These are phyloP conservation scores for Zaprionus taronus DNA, from an alignment of 1,140 invertebrate genomes.

Conservation along the genomic window DNA sequence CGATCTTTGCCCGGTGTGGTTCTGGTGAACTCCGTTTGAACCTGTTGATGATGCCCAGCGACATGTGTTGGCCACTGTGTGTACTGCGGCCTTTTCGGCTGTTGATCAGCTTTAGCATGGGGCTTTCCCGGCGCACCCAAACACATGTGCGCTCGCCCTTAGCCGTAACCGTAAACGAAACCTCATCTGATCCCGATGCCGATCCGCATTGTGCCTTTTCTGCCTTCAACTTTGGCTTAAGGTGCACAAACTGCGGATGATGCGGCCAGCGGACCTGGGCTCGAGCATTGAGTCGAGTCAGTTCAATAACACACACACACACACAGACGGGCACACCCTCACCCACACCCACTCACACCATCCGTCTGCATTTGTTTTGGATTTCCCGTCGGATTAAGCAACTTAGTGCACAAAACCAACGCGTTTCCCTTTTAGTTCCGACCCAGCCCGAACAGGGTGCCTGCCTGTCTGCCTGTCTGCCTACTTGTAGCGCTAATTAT, in stretches of 20 bases:
- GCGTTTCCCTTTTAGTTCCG: conserved; percentile 62
- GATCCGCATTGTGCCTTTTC: conserved; percentile 38
- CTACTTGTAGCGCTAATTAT: conserved; percentile 62
- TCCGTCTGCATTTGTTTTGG: conserved; percentile 71
- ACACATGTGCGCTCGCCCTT: conserved; percentile 54
- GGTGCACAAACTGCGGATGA: conserved; percentile 15
- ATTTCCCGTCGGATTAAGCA: conserved; percentile 81
- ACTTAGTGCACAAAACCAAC: conserved; percentile 74
- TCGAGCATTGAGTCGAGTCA: conserved; percentile 26
- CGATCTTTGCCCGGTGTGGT: background rate
- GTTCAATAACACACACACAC: conserved; percentile 50
- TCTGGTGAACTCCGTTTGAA: conserved; percentile 30
- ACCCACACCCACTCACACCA: conserved; percentile 32
- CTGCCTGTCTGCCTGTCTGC: background rate
- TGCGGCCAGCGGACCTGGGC: conserved; percentile 7
- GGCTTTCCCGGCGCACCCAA: conserved; percentile 43
- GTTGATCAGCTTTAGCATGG: conserved; percentile 57
- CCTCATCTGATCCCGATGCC: background rate
- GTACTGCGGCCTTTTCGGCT: conserved; percentile 36
- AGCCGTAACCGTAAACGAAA: conserved; percentile 3
- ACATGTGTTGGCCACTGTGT: conserved; percentile 52
- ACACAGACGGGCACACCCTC: conserved; percentile 15
- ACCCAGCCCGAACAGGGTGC: background rate
- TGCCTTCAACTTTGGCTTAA: conserved; percentile 58
- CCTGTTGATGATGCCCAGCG: conserved; percentile 34